Conservation (phyloP, 53 echinoderm and acorn worm genomes). For the Henricia sp. region DNA sequence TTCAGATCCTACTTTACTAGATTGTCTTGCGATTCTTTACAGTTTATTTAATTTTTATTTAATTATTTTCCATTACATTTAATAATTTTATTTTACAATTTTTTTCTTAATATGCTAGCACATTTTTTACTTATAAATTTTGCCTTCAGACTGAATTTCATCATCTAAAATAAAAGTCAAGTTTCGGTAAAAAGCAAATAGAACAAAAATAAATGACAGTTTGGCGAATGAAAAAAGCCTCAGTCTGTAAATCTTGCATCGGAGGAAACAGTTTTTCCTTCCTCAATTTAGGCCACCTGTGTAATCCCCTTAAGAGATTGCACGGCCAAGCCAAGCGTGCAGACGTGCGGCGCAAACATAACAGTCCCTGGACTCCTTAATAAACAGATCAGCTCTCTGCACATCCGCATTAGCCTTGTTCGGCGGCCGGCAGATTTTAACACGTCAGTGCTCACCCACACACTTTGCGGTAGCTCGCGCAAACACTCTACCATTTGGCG, state of each 20-base stretch:
- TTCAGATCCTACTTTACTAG: too few relatives aligned
- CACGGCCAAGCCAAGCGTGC: background rate
- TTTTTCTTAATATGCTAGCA: too few relatives aligned
- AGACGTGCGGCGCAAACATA: background rate
- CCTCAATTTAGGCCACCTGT: conserved; percentile 12
- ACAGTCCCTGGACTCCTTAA: background rate
- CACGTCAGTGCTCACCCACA: background rate
- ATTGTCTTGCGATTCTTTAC: too few relatives aligned
- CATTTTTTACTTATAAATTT: too few relatives aligned
- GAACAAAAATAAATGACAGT: too few relatives aligned
- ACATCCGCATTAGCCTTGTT: conserved; percentile 6
- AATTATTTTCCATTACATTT: too few relatives aligned
- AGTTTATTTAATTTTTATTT: too few relatives aligned
- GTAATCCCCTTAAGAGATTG: conserved; percentile 6
- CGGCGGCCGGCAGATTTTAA: background rate
- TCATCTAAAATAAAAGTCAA: too few relatives aligned
- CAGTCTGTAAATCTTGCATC: background rate
- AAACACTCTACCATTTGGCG: conserved; percentile 8
- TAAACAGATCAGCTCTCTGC: conserved; percentile 44
- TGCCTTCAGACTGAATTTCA: too few relatives aligned
- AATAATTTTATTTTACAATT: too few relatives aligned
- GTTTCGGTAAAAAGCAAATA: too few relatives aligned
- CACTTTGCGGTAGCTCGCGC: background rate
- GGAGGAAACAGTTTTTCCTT: background rate
- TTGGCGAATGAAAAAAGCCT: too few relatives aligned